Percentiles rank a stretch among this genome's conserved stretches.
Conservation (phyloP, 1,140 invertebrate genomes). For the Varroa destructor region DNA sequence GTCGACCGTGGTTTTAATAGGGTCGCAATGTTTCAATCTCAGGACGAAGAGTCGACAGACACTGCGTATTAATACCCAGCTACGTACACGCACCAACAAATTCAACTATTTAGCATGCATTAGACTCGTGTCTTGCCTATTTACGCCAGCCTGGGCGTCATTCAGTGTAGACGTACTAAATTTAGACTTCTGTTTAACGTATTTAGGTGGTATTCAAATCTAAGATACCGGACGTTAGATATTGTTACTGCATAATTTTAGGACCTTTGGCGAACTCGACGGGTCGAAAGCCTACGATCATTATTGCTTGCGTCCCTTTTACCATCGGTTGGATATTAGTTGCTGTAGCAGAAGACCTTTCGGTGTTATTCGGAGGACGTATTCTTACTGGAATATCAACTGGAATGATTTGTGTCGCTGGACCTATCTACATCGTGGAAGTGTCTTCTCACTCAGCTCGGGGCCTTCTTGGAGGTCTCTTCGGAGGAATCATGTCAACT, state of each 20-base stretch:
- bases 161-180: too few relatives aligned
- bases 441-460: neutral
- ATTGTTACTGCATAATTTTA: neutral
- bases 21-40: too few relatives aligned
- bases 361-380: neutral
- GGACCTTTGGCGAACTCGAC: constrained; percentile 8
- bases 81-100: too few relatives aligned
- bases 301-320: neutral
- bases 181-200: too few relatives aligned
- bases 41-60: too few relatives aligned
- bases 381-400: constrained; percentile 13
- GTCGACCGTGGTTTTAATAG: too few relatives aligned
- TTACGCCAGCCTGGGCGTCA: too few relatives aligned
- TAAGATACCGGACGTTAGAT: neutral
- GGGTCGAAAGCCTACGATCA: neutral
- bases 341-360: neutral
- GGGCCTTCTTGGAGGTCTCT: constrained; percentile 17
- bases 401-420: constrained; percentile 26
- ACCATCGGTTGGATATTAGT: constrained; percentile 8
- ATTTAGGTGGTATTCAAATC: too few relatives aligned
- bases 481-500: constrained; percentile 22
- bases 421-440: constrained; percentile 16
- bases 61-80: too few relatives aligned
- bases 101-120: too few relatives aligned
- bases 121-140: too few relatives aligned